Conservation (phyloP, 1,140 invertebrate species). For the Philopotamus ludificatus region DNA sequence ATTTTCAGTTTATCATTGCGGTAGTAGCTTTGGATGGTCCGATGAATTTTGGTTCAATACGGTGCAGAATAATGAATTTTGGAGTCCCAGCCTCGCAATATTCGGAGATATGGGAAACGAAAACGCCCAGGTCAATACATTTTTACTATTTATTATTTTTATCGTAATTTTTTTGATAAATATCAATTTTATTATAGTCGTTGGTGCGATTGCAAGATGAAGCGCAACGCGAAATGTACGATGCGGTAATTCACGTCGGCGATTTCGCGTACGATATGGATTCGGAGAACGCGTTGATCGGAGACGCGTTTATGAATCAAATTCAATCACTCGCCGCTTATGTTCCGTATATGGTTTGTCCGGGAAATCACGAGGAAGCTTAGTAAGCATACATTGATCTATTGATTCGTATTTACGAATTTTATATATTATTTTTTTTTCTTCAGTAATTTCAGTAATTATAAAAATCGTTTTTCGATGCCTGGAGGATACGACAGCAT, state of each 20-base stretch:
- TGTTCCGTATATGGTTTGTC: slow-evolving; percentile 89
- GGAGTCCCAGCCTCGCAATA: slow-evolving; percentile 79
- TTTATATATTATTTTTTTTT: slow-evolving; percentile 43
- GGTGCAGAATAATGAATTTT: slow-evolving; percentile 61
- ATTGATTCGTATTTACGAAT: slow-evolving; percentile 21
- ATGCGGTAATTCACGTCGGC: slow-evolving; percentile 89
- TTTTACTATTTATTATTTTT: slow-evolving; percentile 1
- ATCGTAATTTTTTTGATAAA: background rate
- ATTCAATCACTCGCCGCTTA: slow-evolving; percentile 83
- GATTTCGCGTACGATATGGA: slow-evolving; percentile 97
- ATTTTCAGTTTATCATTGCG: slow-evolving; percentile 80
- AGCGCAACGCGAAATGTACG: slow-evolving; percentile 74
- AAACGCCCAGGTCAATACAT: slow-evolving; percentile 65
- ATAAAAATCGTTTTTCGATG: slow-evolving; percentile 84
- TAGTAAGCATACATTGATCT: slow-evolving; percentile 63
- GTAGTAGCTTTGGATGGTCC: slow-evolving; percentile 79
- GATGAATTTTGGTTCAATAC: slow-evolving; percentile 74
- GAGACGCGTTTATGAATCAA: slow-evolving; percentile 89
- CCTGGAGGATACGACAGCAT: slow-evolving; percentile 73
- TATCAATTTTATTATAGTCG: slow-evolving; percentile 56
- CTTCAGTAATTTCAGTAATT: slow-evolving; percentile 87
- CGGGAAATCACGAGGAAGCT: slow-evolving; percentile 86
- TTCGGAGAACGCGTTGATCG: slow-evolving; percentile 70
- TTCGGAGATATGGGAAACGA: slow-evolving; percentile 91
- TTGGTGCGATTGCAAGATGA: slow-evolving; percentile 79